These are phyloP conservation scores for Heliangelus exortis DNA, from an alignment of 2,797 vertebrate genomes.

Conservation along the genomic window DNA sequence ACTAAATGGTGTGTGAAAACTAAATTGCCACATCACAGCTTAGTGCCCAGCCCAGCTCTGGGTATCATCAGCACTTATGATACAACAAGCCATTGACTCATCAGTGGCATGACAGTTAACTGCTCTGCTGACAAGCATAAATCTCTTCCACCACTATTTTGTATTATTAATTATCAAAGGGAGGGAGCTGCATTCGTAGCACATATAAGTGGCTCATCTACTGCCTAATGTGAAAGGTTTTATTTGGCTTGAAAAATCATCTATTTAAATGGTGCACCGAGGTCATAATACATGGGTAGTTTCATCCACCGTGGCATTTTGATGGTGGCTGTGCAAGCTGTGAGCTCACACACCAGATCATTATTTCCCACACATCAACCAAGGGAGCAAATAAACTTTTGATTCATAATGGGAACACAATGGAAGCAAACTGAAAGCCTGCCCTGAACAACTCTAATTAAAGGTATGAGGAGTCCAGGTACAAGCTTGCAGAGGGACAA, in stretches of 20 bases:
- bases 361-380: constrained; percentile 28
- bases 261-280: constrained; percentile 58
- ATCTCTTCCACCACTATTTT: constrained; percentile 59
- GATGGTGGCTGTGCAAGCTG: constrained; percentile 21
- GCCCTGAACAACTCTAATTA: constrained; percentile 4
- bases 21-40: constrained; percentile 56
- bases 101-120: constrained; percentile 62
- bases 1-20: constrained; percentile 68
- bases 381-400: constrained; percentile 56
- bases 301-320: constrained; percentile 45
- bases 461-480: constrained; percentile 12
- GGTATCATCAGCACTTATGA: constrained; percentile 55
- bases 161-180: constrained; percentile 65
- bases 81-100: constrained; percentile 74
- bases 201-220: constrained; percentile 41
- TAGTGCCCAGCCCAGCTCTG: constrained; percentile 58
- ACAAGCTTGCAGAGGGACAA: background rate
- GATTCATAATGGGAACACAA: constrained; percentile 33
- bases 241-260: constrained; percentile 51
- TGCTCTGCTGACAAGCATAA: constrained; percentile 70
- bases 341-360: background rate
- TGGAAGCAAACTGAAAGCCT: constrained; percentile 20
- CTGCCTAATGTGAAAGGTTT: constrained; percentile 65
- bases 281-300: constrained; percentile 55
- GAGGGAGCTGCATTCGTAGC: constrained; percentile 34